Evolutionary conservation across 2,113 vertebrate genomes (phyloP), one percentile per base, ranked within the genome.

Genomic region (Todiramphus chloris): DNA sequence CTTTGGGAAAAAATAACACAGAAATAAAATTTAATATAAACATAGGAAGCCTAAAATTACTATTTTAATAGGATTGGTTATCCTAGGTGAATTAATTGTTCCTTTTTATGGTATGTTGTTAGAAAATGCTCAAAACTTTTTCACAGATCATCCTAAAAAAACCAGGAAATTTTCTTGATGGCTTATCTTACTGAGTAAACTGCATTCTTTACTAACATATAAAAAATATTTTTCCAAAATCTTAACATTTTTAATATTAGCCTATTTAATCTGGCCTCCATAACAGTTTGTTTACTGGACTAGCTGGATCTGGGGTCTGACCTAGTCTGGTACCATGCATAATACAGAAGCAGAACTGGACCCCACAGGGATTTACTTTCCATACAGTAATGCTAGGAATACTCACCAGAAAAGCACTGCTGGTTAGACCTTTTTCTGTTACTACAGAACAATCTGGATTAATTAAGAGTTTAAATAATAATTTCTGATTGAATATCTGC

Each of bases 1-100:
- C 59, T 74, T 83, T 60, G 28, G 67, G 80, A 92, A 84, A 87
- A 56, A 96, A 41, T 69, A 86, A 87, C 78, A 62, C 58, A 56
- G 58, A 78, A 80, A 77, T 89, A 91, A 83, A 95, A 93, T 94
- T 80, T 68, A 68, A 84, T 55, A 87, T 82, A 93, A 96, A 96
- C 83, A 95, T 13, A 87, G 44, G 25, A 94, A 87, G 69, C 43
- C 92, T 94, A 73, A 94, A 96, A 96, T 91, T 93, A 87, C 44
- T 51, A 11, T 83, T 90, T 92, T 89, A 90, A 89, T 84, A 59
- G 46, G 43, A 56, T 53, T 90, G 85, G 62, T 41, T 91, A 81
- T 95, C 88, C 73, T 66, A 86, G 43, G 70, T 27, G 25, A 96
- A 76, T 76, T 74, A 67, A 62, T 44, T 70, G 46, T 43, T 86